Evolutionary conservation across 2,888 invertebrate genomes (phyloP).

Genomic region (Drosophila parthenogenetica): DNA sequence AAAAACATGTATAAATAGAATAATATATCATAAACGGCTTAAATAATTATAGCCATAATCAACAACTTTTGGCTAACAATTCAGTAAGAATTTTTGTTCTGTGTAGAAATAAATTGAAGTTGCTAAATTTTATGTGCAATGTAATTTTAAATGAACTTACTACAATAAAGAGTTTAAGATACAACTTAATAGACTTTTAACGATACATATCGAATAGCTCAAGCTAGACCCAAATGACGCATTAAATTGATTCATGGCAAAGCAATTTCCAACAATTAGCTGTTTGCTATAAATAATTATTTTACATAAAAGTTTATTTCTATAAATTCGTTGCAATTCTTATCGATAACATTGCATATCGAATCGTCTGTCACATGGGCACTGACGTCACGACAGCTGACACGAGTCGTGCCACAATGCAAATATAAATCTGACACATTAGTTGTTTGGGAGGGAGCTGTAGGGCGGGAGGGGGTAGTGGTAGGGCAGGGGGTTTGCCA

Average conservation of each 20-base stretch:
- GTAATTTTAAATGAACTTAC: no score
- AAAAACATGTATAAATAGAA: not conserved
- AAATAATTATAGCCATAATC: not conserved
- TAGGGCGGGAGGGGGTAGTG: not conserved
- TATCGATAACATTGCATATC: constrained; percentile 38
- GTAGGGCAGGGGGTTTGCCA: not conserved
- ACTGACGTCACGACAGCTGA: constrained; percentile 45
- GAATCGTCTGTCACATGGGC: constrained; percentile 21
- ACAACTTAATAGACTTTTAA: no score
- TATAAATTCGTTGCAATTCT: not conserved
- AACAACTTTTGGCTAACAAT: no score
- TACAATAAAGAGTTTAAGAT: no score
- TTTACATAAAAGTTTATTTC: not conserved
- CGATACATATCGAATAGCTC: not conserved
- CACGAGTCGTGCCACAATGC: constrained; percentile 50
- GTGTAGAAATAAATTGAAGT: no score
- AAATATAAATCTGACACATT: constrained; percentile 48
- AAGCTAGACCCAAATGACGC: no score
- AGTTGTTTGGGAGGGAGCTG: not conserved
- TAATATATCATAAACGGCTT: not conserved
- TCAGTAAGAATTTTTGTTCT: no score
- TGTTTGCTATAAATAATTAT: not conserved
- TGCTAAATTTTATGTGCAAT: no score
- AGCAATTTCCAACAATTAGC: not conserved
- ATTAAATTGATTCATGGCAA: no score